Evolutionary conservation across 2,113 vertebrate genomes (phyloP).

Genomic region (Oceanites oceanicus): DNA sequence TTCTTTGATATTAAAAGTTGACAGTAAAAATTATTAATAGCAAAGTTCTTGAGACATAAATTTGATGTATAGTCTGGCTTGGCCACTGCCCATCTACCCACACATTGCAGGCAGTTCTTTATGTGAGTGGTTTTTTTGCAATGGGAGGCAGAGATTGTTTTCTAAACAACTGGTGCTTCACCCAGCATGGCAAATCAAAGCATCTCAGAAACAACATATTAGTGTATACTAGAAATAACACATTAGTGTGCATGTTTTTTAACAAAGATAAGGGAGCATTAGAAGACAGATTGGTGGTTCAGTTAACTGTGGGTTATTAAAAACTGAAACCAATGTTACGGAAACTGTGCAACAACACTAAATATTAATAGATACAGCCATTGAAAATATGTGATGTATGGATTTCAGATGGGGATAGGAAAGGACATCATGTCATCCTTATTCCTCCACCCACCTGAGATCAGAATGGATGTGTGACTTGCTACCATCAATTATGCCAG

Average conservation of each 20-base stretch:
- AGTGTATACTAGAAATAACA: background rate
- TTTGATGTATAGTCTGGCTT: constrained; percentile 7
- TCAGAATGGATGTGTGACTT: background rate
- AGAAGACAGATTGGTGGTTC: background rate
- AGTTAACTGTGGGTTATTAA: background rate
- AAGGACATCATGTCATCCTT: background rate
- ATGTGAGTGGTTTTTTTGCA: background rate
- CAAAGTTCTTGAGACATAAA: constrained; percentile 35
- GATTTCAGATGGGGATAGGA: background rate
- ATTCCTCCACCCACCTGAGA: background rate
- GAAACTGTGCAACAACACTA: background rate
- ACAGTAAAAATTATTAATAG: constrained; percentile 33
- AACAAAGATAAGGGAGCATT: background rate
- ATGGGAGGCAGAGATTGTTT: background rate
- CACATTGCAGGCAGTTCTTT: background rate
- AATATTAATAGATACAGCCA: background rate
- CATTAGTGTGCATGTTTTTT: background rate
- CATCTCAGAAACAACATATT: background rate
- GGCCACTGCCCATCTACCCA: background rate
- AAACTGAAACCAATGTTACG: background rate
- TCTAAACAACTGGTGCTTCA: background rate
- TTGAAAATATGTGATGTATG: background rate
- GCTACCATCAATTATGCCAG: background rate
- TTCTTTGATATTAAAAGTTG: constrained; percentile 35
- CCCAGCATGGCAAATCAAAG: background rate